Evolutionary conservation across 2,113 vertebrate genomes (phyloP).

Genomic region (Todiramphus saurophagus): DNA sequence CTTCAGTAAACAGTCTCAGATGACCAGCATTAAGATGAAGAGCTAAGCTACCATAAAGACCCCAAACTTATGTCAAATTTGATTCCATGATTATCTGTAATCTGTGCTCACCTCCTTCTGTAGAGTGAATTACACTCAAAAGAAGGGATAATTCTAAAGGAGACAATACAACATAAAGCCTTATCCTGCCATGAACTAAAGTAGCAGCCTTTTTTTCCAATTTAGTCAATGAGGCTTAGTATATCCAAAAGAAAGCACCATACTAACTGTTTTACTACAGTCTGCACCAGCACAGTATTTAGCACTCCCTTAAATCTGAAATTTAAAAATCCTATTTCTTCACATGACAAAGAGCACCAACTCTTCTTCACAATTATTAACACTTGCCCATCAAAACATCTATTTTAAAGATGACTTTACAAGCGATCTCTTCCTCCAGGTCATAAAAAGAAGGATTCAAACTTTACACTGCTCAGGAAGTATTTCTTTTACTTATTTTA

Average conservation of each 20-base stretch:
- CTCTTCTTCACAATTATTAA: constrained; percentile 41
- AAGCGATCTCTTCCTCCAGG: not conserved
- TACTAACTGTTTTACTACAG: constrained; percentile 49
- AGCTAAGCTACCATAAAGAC: constrained; percentile 50
- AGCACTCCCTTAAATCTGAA: constrained; percentile 31
- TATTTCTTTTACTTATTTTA: not conserved
- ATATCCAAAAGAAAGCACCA: constrained; percentile 36
- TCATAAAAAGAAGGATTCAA: not conserved
- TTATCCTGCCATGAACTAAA: constrained; percentile 36
- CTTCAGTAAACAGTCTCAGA: constrained; percentile 26
- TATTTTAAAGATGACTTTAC: constrained; percentile 25
- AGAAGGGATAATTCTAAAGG: constrained; percentile 54
- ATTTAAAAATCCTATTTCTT: constrained; percentile 43
- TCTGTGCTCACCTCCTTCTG: constrained; percentile 53
- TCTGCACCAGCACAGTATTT: constrained; percentile 11
- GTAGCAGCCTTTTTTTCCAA: constrained; percentile 50
- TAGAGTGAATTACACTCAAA: constrained; percentile 24
- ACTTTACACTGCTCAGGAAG: not conserved
- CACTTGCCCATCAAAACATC: constrained; percentile 23
- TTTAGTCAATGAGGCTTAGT: constrained; percentile 50
- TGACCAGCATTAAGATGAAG: constrained; percentile 39
- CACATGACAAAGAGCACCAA: constrained; percentile 29
- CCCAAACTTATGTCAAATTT: constrained; percentile 32
- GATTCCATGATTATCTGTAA: constrained; percentile 40
- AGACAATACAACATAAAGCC: constrained; percentile 65